Evolutionary conservation across 2,888 invertebrate species (phyloP).

Genomic region (Lymantria monacha): DNA sequence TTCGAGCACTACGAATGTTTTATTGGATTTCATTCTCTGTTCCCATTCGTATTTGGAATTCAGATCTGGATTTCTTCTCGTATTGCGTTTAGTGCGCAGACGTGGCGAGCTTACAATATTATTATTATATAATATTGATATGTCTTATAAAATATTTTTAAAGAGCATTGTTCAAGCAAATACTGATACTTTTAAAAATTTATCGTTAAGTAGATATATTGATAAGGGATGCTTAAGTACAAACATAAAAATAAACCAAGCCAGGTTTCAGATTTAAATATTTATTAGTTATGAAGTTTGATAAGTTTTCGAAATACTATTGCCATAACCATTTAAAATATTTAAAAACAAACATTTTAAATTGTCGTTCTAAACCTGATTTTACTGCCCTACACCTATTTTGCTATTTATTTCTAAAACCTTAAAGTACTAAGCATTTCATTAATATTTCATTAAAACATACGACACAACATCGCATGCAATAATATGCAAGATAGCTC

Average conservation of each 20-base stretch:
- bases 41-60: conserved; percentile 73
- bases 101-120: conserved; percentile 36
- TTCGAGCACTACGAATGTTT: conserved; percentile 72
- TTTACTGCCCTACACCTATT: too few relatives aligned
- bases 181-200: too few relatives aligned
- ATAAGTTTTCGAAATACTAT: too few relatives aligned
- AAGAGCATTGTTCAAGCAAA: too few relatives aligned
- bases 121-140: conserved; percentile 10
- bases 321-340: too few relatives aligned
- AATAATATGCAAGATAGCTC: conserved; percentile 42
- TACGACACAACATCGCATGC: conserved; percentile 42
- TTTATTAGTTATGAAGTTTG: too few relatives aligned
- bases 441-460: conserved; percentile 55
- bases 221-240: too few relatives aligned
- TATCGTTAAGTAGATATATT: too few relatives aligned
- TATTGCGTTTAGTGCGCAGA: conserved; percentile 61
- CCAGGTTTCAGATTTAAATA: too few relatives aligned
- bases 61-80: conserved; percentile 65
- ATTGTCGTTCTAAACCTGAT: too few relatives aligned
- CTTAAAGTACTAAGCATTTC: conserved; percentile 34
- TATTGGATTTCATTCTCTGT: conserved; percentile 75
- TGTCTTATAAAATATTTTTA: neutral
- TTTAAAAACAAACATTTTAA: too few relatives aligned
- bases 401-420: neutral
- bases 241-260: too few relatives aligned